phyloP scores from a whole-genome alignment of 2,888 invertebrate genomes.

The Tenthredo distinguenda region DNA sequence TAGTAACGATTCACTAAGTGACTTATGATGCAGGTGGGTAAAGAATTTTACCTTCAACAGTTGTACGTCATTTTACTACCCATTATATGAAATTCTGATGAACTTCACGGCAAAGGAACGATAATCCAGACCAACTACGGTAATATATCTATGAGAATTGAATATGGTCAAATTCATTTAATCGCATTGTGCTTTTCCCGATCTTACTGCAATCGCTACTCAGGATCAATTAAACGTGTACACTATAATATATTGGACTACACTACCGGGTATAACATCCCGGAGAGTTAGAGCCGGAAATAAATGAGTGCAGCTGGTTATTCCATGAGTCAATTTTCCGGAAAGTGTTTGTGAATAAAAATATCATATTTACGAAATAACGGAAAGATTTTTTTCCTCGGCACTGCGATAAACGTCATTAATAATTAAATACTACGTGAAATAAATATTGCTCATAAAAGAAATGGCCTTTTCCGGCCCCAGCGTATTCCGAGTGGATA shows the following conservation, averaged over 20 bases:
- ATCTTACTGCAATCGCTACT: neutral
- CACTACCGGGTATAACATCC: neutral
- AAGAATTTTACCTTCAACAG: neutral
- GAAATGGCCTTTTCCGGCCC: neutral
- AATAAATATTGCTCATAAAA: neutral
- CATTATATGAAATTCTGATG: neutral
- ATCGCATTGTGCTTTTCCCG: neutral
- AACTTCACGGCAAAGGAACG: neutral
- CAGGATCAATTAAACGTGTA: neutral
- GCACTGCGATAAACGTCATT: neutral
- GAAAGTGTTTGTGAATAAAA: neutral
- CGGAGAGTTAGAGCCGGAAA: neutral
- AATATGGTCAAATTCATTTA: neutral
- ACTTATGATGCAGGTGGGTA: neutral
- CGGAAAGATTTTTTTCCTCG: neutral
- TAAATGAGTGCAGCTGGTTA: constrained; percentile 6
- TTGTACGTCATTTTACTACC: neutral
- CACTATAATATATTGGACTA: neutral
- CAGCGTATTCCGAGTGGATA: neutral
- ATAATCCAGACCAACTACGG: neutral
- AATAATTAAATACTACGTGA: neutral
- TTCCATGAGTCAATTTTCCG: neutral
- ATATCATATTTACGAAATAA: neutral
- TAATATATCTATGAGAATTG: neutral
- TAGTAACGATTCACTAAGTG: neutral